Evolutionary conservation across 2,797 vertebrate species (phyloP).

Genomic region (Diceros bicornis): DNA sequence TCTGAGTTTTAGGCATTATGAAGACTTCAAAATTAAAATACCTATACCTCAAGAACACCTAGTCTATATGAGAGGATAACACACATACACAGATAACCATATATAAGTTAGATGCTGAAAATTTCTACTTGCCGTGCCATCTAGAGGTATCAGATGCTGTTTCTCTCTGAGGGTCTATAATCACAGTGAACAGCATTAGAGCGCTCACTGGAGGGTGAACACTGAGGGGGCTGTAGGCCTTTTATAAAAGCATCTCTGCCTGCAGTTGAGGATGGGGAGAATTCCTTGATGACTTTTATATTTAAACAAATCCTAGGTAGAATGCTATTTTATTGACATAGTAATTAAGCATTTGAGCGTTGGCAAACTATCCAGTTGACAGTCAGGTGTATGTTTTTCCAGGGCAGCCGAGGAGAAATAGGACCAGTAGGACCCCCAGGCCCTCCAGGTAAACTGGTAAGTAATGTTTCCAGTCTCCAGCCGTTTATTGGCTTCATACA

Average conservation of each 20-base stretch:
- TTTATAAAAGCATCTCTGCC: neutral
- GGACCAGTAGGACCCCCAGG: conserved; percentile 94
- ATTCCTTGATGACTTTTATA: neutral
- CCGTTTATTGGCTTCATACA: conserved; percentile 41
- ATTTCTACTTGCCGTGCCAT: neutral
- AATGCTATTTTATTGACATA: neutral
- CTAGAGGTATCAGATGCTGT: neutral
- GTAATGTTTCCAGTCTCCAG: conserved; percentile 74
- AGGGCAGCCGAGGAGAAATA: conserved; percentile 94
- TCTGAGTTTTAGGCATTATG: neutral
- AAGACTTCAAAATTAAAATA: neutral
- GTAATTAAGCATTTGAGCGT: conserved; percentile 25
- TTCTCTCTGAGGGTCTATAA: neutral
- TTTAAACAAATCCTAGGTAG: conserved; percentile 8
- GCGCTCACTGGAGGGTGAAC: neutral
- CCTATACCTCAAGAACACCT: neutral
- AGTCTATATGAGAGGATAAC: neutral
- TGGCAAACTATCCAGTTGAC: neutral
- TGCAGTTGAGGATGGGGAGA: neutral
- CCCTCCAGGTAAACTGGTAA: conserved; percentile 95
- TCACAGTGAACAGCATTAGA: neutral
- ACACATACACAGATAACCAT: neutral
- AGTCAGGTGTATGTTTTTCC: conserved; percentile 62
- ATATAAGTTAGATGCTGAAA: neutral
- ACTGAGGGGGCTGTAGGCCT: neutral